phyloP scores from a whole-genome alignment of 1,140 invertebrate species.

The Drosophila ogumai region DNA sequence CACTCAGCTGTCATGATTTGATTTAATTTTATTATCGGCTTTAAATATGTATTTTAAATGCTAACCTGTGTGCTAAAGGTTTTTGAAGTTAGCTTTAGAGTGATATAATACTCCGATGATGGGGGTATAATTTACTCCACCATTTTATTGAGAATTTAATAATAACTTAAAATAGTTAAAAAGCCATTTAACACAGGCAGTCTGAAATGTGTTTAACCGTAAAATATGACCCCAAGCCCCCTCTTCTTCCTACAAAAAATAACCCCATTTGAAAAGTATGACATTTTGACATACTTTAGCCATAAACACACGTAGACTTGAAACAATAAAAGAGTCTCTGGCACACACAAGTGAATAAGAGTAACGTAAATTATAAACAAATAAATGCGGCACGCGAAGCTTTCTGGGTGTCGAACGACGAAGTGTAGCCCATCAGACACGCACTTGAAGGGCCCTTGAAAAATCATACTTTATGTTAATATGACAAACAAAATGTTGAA shows the following conservation, averaged over 20 bases:
- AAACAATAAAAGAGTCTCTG: slow-evolving; percentile 48
- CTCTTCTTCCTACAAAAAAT: background rate
- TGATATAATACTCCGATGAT: background rate
- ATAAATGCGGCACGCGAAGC: slow-evolving; percentile 58
- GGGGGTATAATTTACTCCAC: no score
- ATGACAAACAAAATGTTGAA: slow-evolving; percentile 65
- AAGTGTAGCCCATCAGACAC: slow-evolving; percentile 30
- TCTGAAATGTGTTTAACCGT: slow-evolving; percentile 43
- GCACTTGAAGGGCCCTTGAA: slow-evolving; percentile 53
- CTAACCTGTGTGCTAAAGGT: slow-evolving; percentile 51
- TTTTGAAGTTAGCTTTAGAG: slow-evolving; percentile 2
- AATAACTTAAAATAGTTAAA: background rate
- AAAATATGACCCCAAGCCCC: slow-evolving; percentile 17
- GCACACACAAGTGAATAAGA: slow-evolving; percentile 31
- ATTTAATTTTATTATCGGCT: slow-evolving; percentile 50
- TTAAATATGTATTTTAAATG: slow-evolving; percentile 40
- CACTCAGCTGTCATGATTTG: slow-evolving; percentile 49
- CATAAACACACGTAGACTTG: slow-evolving; percentile 38
- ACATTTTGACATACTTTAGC: slow-evolving; percentile 49
- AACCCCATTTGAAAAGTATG: slow-evolving; percentile 29
- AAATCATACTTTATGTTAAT: slow-evolving; percentile 66
- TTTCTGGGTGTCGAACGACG: slow-evolving; percentile 27
- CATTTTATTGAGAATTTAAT: background rate
- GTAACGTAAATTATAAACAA: slow-evolving; percentile 56
- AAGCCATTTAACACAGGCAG: slow-evolving; percentile 7